Base-by-base conservation (phyloP, 2,888 invertebrate species). In the Habroteleia sp. region DNA sequence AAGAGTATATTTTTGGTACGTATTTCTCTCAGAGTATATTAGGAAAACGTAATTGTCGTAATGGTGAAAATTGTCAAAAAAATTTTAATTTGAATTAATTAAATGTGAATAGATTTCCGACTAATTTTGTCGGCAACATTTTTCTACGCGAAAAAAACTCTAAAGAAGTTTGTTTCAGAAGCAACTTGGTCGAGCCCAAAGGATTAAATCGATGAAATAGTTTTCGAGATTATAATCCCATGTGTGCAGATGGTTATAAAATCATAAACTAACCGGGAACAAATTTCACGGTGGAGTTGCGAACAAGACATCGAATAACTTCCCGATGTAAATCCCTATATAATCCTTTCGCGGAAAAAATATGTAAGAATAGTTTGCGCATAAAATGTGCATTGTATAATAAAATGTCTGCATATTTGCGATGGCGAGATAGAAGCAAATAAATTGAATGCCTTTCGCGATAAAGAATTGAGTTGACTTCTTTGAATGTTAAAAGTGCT, bases 211-310 rank as follows among this genome's bases (percentile, higher is more conserved):
- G 54, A 62, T 48, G 56, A 68, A 68, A 74, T 74, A 69, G 75
- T 71, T 48, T 63, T 71, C 60, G 60, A 75, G 65, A 71, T 75
- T 71, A 60, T 71, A 71, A 71, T 62, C 71, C 62, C 71, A 62
- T 41, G 62, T 62, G 71, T 62, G 62, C 41, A 58, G 46, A 71
- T 62, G 62, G 62, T 54, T 71, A 60, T 62, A 62, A 71, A 71
- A 71, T 71, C 69, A 71, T 71, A 71, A 71, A 62, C 62, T 71
- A 71, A 71, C 62, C 33, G 69, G 27, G 44, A 71, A 71, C 69
- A 62, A 71, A 71, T 71, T 71, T 62, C 42, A 71, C 60, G 52
- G 50, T 29, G 68, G 52, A 69, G 69, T 69, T 69, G 52, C 25
- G 52, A 69, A 52, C 69, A 60, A 69, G 58, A 69, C 58, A 58